Evolutionary conservation across 2,113 vertebrate species (phyloP).

Genomic region (Clarias magur): DNA sequence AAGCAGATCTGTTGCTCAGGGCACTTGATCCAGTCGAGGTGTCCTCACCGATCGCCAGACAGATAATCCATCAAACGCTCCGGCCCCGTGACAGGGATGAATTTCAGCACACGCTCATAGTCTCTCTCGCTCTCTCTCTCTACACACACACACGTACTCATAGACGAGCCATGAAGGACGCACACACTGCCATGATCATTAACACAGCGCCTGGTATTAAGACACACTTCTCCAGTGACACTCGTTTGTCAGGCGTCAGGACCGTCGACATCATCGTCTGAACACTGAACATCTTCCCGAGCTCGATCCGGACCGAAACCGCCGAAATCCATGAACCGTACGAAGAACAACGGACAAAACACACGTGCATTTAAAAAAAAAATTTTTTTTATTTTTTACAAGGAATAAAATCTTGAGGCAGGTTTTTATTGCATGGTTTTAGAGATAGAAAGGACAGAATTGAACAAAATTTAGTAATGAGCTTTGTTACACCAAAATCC

Average conservation of each 20-base stretch:
- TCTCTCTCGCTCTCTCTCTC: not conserved
- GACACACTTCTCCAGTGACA: constrained; percentile 25
- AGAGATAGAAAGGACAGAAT: constrained; percentile 38
- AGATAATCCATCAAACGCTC: constrained; percentile 79
- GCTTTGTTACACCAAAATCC: constrained; percentile 31
- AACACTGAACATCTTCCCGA: not conserved
- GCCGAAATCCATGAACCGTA: not conserved
- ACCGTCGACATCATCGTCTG: not conserved
- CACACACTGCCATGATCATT: constrained; percentile 21
- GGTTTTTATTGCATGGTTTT: not conserved
- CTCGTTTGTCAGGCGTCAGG: not conserved
- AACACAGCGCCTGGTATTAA: constrained; percentile 31
- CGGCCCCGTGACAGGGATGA: constrained; percentile 67
- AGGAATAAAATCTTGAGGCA: not conserved
- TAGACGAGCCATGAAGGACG: constrained; percentile 52
- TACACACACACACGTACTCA: constrained; percentile 7
- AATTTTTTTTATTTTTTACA: not conserved
- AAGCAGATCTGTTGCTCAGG: constrained; percentile 52
- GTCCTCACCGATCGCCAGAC: constrained; percentile 71
- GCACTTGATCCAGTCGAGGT: constrained; percentile 69
- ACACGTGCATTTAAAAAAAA: not conserved
- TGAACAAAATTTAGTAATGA: constrained; percentile 57
- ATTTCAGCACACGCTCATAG: constrained; percentile 62
- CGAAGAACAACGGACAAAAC: not conserved
- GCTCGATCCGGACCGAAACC: not conserved